phyloP scores from a whole-genome alignment of 2,797 vertebrate genomes.

The Melanotaenia maccullochi region DNA sequence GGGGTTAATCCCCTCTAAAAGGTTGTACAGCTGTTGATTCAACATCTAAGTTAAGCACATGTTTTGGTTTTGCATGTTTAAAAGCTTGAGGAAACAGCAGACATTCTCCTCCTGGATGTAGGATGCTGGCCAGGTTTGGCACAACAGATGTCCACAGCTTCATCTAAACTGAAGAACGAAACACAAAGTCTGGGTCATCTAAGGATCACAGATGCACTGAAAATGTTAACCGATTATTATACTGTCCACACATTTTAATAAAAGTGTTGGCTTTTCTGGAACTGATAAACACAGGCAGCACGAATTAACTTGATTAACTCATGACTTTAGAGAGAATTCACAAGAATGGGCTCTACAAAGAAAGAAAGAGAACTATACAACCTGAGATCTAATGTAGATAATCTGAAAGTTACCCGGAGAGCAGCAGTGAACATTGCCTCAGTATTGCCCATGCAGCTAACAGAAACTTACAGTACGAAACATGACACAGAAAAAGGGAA shows the following conservation, averaged over 20 bases:
- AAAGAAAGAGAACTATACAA: background rate
- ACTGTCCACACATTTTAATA: too few species aligned
- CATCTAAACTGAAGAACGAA: slow-evolving; percentile 74
- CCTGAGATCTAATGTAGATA: background rate
- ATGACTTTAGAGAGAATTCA: too few species aligned
- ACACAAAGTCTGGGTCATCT: background rate
- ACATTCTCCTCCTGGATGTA: slow-evolving; percentile 93
- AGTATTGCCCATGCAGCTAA: slow-evolving; percentile 92
- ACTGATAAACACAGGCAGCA: too few species aligned
- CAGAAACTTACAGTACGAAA: too few species aligned
- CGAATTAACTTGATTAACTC: too few species aligned
- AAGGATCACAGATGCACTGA: background rate
- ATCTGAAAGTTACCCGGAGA: slow-evolving; percentile 83
- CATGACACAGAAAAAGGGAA: background rate
- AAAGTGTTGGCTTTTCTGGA: too few species aligned
- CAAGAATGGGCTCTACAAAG: too few species aligned
- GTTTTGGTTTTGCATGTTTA: background rate
- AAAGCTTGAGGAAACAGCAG: slow-evolving; percentile 2
- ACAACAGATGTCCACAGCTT: slow-evolving; percentile 93
- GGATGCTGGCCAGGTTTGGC: slow-evolving; percentile 91
- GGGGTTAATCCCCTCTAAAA: slow-evolving; percentile 93
- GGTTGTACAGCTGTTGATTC: slow-evolving; percentile 83
- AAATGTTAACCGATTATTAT: too few species aligned
- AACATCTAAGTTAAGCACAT: background rate
- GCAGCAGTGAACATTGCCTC: slow-evolving; percentile 95